Evolutionary conservation across 2,797 vertebrate species (phyloP).

Genomic region (Pangasius macronema): DNA sequence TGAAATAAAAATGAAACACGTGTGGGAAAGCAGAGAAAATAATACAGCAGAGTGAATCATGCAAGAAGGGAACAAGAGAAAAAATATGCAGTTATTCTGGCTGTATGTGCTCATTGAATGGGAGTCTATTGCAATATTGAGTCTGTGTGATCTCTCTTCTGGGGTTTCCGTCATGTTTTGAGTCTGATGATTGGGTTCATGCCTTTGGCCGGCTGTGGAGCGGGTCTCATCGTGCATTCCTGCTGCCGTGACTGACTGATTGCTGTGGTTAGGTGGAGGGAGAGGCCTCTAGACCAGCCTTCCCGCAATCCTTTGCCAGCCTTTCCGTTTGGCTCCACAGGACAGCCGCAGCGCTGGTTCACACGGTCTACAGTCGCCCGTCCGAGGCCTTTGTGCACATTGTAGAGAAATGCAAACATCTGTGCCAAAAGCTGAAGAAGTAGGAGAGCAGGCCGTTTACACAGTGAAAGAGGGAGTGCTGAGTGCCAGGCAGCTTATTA

Average conservation of each 20-base stretch:
- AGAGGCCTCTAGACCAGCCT: constrained; percentile 28
- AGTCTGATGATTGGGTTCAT: constrained; percentile 5
- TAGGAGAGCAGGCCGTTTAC: constrained; percentile 3
- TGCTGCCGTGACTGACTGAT: constrained; percentile 35
- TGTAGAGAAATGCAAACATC: constrained; percentile 34
- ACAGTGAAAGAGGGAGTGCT: constrained; percentile 3
- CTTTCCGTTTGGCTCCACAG: constrained; percentile 30
- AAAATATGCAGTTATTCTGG: neutral
- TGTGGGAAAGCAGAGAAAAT: constrained; percentile 34
- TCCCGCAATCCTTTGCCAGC: constrained; percentile 40
- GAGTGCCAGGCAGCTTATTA: constrained; percentile 19
- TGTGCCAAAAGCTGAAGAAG: constrained; percentile 8
- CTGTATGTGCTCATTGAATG: neutral
- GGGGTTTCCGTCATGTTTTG: constrained; percentile 20
- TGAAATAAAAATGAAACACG: constrained; percentile 67
- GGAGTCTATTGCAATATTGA: neutral
- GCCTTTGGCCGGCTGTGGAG: constrained; percentile 12
- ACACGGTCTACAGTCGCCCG: constrained; percentile 34
- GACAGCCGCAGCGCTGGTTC: constrained; percentile 21
- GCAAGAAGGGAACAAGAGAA: constrained; percentile 14
- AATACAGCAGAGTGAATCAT: constrained; percentile 14
- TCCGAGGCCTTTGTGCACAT: constrained; percentile 28
- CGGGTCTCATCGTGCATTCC: constrained; percentile 30
- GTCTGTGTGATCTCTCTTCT: neutral
- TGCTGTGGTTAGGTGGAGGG: constrained; percentile 31